Base-by-base conservation (phyloP, 2,797 vertebrate genomes). In the Champsocephalus gunnari region DNA sequence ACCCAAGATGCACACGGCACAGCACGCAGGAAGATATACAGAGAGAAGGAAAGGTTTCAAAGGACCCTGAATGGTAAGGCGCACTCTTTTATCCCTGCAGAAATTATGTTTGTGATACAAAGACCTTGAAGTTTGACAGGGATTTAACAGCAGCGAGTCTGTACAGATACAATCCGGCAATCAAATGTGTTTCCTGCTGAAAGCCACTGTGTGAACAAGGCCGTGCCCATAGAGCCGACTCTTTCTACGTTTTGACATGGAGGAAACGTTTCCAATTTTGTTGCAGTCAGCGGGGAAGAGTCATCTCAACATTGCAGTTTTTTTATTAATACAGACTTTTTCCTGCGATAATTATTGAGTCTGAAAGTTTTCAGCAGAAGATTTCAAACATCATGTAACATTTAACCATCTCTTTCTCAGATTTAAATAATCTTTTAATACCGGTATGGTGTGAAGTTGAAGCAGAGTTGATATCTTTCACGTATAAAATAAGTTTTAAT, bases 111-210 rank as follows among this genome's bases (percentile, higher is more conserved):
- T 72, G 74, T 57, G 69, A 85, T 77, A 80, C 57, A 70, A 74
- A 89, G 28, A 83, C 86, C 79, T 86, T 89, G 85, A 91, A 62
- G 84, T 77, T 88, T 80, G 72, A 86, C 66, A 72, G 56, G 72
- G 71, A 73, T 89, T 85, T 82, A 80, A 78, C 71, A 57, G 79
- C 64, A 47, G 62, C 2, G 32, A 76, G 64, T 61, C 60, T 32
- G 13, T 60, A 78, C 67, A 76, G 83, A 80, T 83, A 82, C 67
- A 86, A 51, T 10, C 77, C 54, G 63, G 66, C 74, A 81, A 87
- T 88, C 77, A 73, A 85, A 86, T 77, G 50, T 57, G 73, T 84
- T 87, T 87, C 81, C 76, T 77, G 73, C 66, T 82, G 75, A 80
- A 87, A 84, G 58, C 73, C 75, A 83, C 79, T 82, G 34, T 9